A percentile compares a stretch with the other conserved stretches of the same genome.
Evolutionary conservation across 2,797 vertebrate species (phyloP).

Genomic region (Molossus alvarezi): DNA sequence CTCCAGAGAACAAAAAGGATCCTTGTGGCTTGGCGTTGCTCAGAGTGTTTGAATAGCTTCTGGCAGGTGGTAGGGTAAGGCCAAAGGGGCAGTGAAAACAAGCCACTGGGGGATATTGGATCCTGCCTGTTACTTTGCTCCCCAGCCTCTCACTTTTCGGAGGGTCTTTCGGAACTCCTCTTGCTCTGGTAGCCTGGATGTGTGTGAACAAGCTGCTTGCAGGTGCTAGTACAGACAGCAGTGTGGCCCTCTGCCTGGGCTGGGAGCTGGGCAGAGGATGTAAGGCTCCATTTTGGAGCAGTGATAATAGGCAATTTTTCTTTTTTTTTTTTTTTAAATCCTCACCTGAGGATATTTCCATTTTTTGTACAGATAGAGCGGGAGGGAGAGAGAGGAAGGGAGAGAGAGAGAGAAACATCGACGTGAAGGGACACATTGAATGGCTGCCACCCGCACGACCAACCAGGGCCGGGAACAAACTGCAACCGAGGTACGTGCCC

Average conservation of each 20-base stretch:
- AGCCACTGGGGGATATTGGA: not conserved
- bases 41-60: constrained; percentile 67
- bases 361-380: too few relatives aligned
- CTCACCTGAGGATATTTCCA: too few relatives aligned
- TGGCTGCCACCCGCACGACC: too few relatives aligned
- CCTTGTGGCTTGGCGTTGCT: not conserved
- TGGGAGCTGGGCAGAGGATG: constrained; percentile 31
- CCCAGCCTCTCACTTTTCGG: constrained; percentile 10
- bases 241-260: not conserved
- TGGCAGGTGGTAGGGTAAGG: constrained; percentile 30
- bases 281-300: constrained; percentile 44
- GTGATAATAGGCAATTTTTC: constrained; percentile 66
- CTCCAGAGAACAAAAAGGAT: constrained; percentile 47
- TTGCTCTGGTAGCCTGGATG: constrained; percentile 50
- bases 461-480: too few relatives aligned
- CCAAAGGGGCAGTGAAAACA: constrained; percentile 13
- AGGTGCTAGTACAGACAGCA: constrained; percentile 68
- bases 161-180: not conserved
- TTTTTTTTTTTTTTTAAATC: too few relatives aligned
- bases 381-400: too few relatives aligned
- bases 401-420: too few relatives aligned
- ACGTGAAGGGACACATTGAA: too few relatives aligned
- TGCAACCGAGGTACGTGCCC: too few relatives aligned
- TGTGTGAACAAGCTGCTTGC: not conserved
- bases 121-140: not conserved